These are phyloP conservation scores for Paedocypris micromegethes DNA, from an alignment of 2,797 vertebrate genomes.

Conservation along the genomic window DNA sequence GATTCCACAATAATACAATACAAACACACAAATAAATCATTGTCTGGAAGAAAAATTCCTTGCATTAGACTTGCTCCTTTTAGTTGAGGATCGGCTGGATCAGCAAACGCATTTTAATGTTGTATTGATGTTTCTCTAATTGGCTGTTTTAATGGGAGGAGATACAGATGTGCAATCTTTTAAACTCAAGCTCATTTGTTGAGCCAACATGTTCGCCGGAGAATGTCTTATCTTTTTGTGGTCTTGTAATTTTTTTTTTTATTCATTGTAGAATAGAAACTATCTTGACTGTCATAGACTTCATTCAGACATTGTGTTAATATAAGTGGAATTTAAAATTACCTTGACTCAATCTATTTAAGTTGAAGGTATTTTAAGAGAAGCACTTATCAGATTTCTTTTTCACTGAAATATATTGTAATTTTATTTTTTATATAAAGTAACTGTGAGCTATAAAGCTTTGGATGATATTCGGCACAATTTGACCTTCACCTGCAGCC, in stretches of 20 bases:
- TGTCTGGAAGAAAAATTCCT: neutral
- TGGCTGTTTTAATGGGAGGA: slow-evolving; percentile 21
- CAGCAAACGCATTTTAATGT: slow-evolving; percentile 15
- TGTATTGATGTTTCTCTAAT: slow-evolving; percentile 30
- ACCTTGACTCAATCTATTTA: too few relatives aligned
- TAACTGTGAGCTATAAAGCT: too few relatives aligned
- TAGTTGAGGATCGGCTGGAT: neutral
- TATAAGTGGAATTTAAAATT: too few relatives aligned
- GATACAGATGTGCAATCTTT: slow-evolving; percentile 16
- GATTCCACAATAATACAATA: too few relatives aligned
- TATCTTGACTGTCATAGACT: neutral
- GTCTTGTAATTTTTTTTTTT: neutral
- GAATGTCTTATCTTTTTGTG: neutral
- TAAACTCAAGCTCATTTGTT: slow-evolving; percentile 8
- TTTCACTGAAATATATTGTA: too few relatives aligned
- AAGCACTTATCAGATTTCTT: too few relatives aligned
- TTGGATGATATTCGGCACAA: too few relatives aligned
- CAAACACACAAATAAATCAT: too few relatives aligned
- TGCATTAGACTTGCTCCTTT: neutral
- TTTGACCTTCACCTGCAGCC: too few relatives aligned
- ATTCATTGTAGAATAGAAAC: neutral
- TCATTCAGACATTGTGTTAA: neutral
- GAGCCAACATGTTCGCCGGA: neutral
- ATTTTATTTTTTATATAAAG: too few relatives aligned
- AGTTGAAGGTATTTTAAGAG: too few relatives aligned